These are phyloP conservation scores for Sphaerophoria rueppellii DNA, from an alignment of 2,888 invertebrate species.

Conservation along the genomic window DNA sequence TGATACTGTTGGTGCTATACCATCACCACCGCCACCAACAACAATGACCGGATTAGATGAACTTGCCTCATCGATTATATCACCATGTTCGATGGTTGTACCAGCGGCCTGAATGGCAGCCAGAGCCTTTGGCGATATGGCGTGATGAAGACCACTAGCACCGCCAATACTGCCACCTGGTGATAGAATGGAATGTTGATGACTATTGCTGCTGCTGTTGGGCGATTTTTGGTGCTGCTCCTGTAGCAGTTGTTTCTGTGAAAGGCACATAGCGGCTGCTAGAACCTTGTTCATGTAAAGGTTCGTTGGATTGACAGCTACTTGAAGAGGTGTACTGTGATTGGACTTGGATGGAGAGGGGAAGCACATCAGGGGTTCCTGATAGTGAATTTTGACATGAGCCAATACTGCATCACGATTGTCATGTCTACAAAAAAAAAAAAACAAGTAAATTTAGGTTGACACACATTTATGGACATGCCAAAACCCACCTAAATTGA, in stretches of 20 bases:
- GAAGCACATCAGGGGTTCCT: slow-evolving; percentile 76
- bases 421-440: slow-evolving; percentile 83
- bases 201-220: slow-evolving; percentile 41
- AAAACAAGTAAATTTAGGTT: background rate
- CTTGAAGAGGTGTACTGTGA: slow-evolving; percentile 77
- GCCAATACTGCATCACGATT: slow-evolving; percentile 86
- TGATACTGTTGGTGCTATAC: slow-evolving; percentile 18
- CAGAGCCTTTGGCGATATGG: slow-evolving; percentile 76
- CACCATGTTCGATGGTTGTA: slow-evolving; percentile 82
- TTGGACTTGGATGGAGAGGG: slow-evolving; percentile 61
- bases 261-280: slow-evolving; percentile 81
- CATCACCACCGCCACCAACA: slow-evolving; percentile 74
- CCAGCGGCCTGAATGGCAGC: slow-evolving; percentile 77
- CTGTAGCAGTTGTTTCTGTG: slow-evolving; percentile 75
- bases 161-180: slow-evolving; percentile 74
- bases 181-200: slow-evolving; percentile 79
- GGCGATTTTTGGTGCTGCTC: slow-evolving; percentile 59
- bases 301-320: slow-evolving; percentile 77
- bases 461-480: background rate
- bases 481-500: slow-evolving; percentile 88
- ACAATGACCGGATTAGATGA: slow-evolving; percentile 72
- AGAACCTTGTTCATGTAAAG: slow-evolving; percentile 81
- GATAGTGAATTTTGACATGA: slow-evolving; percentile 87
- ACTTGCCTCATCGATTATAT: slow-evolving; percentile 78
- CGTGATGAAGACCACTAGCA: slow-evolving; percentile 77